Conservation (phyloP, 2,113 vertebrate species). For the Egretta garzetta region DNA sequence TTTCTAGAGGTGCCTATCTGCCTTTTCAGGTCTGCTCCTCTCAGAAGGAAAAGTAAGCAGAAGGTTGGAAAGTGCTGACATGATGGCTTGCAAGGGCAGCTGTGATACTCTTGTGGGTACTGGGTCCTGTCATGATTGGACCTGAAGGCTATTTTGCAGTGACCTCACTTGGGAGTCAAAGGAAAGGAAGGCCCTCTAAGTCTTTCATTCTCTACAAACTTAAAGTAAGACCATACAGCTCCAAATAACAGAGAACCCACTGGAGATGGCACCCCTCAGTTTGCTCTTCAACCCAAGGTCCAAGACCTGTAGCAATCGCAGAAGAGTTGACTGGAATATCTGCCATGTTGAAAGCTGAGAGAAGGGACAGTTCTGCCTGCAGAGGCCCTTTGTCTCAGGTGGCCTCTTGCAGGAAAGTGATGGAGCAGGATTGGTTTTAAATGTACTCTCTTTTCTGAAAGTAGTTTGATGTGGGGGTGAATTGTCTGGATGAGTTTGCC, state of each 20-base stretch:
- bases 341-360: background rate
- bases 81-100: background rate
- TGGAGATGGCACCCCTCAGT: background rate
- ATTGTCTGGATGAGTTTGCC: background rate
- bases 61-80: background rate
- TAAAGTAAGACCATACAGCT: background rate
- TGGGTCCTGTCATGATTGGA: background rate
- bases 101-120: background rate
- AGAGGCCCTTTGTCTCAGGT: background rate
- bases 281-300: background rate
- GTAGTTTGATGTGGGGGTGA: background rate
- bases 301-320: background rate
- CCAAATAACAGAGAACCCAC: background rate
- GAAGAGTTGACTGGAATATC: background rate
- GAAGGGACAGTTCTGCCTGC: background rate
- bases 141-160: background rate
- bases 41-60: background rate
- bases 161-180: background rate
- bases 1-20: background rate
- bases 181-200: background rate
- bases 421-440: background rate
- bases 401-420: background rate
- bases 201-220: rapidly evolving
- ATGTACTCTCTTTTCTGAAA: background rate
- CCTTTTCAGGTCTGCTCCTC: background rate